Conservation (phyloP, 2,113 vertebrate genomes). For the Gallinago undulata region DNA sequence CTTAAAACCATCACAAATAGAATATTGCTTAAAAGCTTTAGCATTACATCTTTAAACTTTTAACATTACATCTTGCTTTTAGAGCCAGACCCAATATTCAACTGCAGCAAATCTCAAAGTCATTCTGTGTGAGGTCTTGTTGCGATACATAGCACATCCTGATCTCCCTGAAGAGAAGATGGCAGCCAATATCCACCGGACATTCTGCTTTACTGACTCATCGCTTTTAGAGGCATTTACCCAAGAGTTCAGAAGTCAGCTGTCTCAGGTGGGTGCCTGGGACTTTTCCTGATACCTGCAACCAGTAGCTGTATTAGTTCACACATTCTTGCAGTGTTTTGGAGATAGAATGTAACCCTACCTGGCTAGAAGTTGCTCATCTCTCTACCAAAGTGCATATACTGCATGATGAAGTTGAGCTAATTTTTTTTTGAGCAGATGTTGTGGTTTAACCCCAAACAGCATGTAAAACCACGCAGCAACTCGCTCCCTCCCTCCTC, state of each 20-base stretch:
- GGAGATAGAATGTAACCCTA: accelerated
- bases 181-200: slow-evolving; percentile 69
- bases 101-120: slow-evolving; percentile 61
- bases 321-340: not conserved
- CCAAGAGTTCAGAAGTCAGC: slow-evolving; percentile 66
- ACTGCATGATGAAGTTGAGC: not conserved
- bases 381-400: not conserved
- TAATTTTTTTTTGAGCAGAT: not conserved
- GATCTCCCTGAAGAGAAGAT: slow-evolving; percentile 32
- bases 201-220: slow-evolving; percentile 70
- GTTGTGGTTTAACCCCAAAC: not conserved
- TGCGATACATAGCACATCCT: not conserved
- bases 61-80: not conserved
- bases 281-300: not conserved
- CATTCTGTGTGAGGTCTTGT: slow-evolving; percentile 64
- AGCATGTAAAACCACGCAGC: not conserved
- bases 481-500: not conserved
- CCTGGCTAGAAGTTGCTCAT: not conserved
- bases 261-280: slow-evolving; percentile 66
- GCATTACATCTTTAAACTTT: not conserved
- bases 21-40: not conserved
- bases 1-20: not conserved
- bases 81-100: slow-evolving; percentile 44
- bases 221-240: slow-evolving; percentile 67
- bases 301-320: not conserved